A percentile compares a stretch with the other conserved stretches of the same genome.
Evolutionary conservation across 2,888 invertebrate species (phyloP).

Genomic region (Empis stercorea): DNA sequence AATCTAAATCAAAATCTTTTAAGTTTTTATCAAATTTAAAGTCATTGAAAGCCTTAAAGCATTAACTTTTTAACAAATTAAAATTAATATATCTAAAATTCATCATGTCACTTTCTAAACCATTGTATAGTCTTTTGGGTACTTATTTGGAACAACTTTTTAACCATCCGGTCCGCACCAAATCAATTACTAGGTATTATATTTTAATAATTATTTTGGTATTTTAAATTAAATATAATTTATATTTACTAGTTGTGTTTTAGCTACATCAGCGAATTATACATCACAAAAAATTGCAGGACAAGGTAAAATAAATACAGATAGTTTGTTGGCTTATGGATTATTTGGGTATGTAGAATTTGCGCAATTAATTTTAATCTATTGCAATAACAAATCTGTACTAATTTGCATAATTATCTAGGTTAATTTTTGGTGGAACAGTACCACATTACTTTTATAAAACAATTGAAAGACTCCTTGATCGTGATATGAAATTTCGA

Average conservation of each 20-base stretch:
- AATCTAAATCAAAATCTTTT: no score
- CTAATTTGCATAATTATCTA: slow-evolving; percentile 21
- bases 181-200: neutral
- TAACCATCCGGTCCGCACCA: neutral
- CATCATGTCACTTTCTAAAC: neutral
- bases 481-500: slow-evolving; percentile 43
- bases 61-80: no score
- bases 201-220: neutral
- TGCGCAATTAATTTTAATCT: slow-evolving; percentile 6
- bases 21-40: no score
- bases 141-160: neutral
- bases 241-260: slow-evolving; percentile 47
- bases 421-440: slow-evolving; percentile 66
- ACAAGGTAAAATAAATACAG: slow-evolving; percentile 45
- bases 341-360: slow-evolving; percentile 75
- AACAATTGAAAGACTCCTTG: slow-evolving; percentile 46
- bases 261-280: slow-evolving; percentile 59
- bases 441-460: slow-evolving; percentile 67
- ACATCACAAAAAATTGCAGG: slow-evolving; percentile 61
- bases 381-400: neutral
- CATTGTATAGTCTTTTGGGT: neutral
- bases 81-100: no score
- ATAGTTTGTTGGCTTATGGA: slow-evolving; percentile 59
- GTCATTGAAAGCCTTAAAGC: no score
- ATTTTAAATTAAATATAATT: neutral